Base-by-base conservation (phyloP, 2,797 vertebrate genomes). In the Pangasius sanitwongsei region DNA sequence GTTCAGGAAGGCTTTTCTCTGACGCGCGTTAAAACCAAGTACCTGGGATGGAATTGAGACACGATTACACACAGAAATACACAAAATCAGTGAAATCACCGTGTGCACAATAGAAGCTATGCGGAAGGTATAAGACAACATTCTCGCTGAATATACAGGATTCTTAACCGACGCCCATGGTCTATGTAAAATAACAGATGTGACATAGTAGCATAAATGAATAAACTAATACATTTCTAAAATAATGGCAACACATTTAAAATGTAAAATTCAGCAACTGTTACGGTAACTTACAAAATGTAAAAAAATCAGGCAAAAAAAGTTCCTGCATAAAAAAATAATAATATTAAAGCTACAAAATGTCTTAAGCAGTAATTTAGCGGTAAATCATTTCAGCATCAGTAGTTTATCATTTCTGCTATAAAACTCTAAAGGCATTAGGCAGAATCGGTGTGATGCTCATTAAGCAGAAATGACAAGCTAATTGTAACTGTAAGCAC, bases 1-100 rank as follows among this genome's bases (percentile, higher is more conserved):
- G 0, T 99, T 99, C 82, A 99, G 95, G 94, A 99, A 99, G 0
- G 99, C 99, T 92, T 99, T 99, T 92, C 98, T 96, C 94, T 99
- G 98, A 0, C 99, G 97, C 48, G 99, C 98, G 0, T 99, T 99
- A 95, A 99, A 99, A 57, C 99, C 99, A 0, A 99, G 96, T n/a
- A 99, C 99, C 98, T 99, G 92, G 18, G 25, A 44, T 15, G 6
- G 11, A 53, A 77, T n/a, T 15, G 13, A 53, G 48, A 50, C 12
- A 25, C 1, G 20, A 59, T 25, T 23, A 41, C 8, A 44, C 0
- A 78, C 44, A 44, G 7, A 67, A 5, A 67, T 4, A 28, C 23
- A 72, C 6, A 37, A 83, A 53, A 87, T 15, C 11, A 20, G 12
- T 48, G 23, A 34, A 85, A 85, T 55, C 1, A 25, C 84, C 2